A percentile compares a stretch with the other conserved stretches of the same genome.
These are phyloP conservation scores for Tetramorium simillimum DNA, from an alignment of 1,140 invertebrate genomes.

Conservation along the genomic window DNA sequence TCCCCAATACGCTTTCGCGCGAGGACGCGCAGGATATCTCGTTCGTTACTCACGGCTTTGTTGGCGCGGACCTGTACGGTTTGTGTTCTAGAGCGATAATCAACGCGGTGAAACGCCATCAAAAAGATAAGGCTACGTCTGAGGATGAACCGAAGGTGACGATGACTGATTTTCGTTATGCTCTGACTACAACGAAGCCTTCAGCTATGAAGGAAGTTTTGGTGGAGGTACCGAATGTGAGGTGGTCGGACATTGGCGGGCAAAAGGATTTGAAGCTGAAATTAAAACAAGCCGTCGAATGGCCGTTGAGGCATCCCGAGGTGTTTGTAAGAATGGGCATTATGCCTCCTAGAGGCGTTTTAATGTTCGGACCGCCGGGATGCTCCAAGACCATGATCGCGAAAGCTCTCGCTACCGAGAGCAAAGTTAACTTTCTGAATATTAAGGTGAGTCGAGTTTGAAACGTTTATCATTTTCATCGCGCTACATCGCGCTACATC, in stretches of 20 bases:
- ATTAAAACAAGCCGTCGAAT: conserved; percentile 95
- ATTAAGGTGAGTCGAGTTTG: conserved; percentile 88
- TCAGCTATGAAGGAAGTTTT: conserved; percentile 96
- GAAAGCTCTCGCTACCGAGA: conserved; percentile 97
- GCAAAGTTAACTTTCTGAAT: conserved; percentile 96
- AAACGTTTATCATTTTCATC: not conserved
- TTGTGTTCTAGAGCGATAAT: conserved; percentile 90
- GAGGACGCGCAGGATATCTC: conserved; percentile 88
- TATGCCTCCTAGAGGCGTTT: conserved; percentile 95
- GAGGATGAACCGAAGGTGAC: conserved; percentile 62
- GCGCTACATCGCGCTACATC: no score
- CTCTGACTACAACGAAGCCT: conserved; percentile 91
- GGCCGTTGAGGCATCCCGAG: conserved; percentile 96
- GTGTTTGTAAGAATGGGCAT: conserved; percentile 96
- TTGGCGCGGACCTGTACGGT: conserved; percentile 93
- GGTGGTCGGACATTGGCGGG: conserved; percentile 97
- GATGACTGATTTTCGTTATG: conserved; percentile 87
- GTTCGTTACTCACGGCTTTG: conserved; percentile 93
- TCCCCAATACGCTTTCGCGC: conserved; percentile 86
- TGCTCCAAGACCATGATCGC: conserved; percentile 99
- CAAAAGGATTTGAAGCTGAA: conserved; percentile 94
- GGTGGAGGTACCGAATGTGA: conserved; percentile 93
- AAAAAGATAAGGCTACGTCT: conserved; percentile 47
- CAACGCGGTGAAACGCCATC: conserved; percentile 84
- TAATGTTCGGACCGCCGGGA: conserved; percentile 99